Evolutionary conservation across 2,797 vertebrate species (phyloP).

Genomic region (Sebastes itinus): DNA sequence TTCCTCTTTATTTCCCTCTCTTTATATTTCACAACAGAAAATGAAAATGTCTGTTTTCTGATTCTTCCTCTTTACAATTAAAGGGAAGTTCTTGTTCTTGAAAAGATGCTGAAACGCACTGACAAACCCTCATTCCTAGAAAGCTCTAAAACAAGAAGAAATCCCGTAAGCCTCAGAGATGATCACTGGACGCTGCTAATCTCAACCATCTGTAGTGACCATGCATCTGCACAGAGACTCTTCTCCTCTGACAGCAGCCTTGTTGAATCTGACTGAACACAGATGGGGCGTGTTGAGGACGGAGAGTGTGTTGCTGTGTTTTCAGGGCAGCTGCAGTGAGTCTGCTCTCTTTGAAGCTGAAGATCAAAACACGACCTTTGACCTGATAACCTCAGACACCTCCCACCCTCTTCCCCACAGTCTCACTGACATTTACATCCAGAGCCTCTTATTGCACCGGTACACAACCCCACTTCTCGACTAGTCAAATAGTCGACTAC

Average conservation of each 20-base stretch:
- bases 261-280: not conserved
- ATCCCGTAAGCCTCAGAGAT: not conserved
- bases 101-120: not conserved
- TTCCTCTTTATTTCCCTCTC: no score
- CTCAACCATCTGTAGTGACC: not conserved
- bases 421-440: slow-evolving; percentile 10
- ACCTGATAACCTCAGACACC: slow-evolving; percentile 30
- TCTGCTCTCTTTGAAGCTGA: slow-evolving; percentile 57
- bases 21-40: not conserved
- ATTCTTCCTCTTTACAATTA: not conserved
- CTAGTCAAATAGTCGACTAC: not conserved
- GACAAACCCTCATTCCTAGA: not conserved
- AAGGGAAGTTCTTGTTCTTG: not conserved
- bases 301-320: slow-evolving; percentile 15
- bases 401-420: not conserved
- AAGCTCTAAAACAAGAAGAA: no score
- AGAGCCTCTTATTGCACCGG: not conserved
- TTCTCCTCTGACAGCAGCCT: not conserved
- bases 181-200: not conserved
- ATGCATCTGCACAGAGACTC: not conserved
- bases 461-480: not conserved
- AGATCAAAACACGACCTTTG: slow-evolving; percentile 60
- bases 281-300: not conserved
- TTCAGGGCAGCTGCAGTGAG: slow-evolving; percentile 40
- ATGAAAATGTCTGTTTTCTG: not conserved